These are phyloP conservation scores for Anableps anableps DNA, from an alignment of 2,797 vertebrate genomes.

Conservation along the genomic window DNA sequence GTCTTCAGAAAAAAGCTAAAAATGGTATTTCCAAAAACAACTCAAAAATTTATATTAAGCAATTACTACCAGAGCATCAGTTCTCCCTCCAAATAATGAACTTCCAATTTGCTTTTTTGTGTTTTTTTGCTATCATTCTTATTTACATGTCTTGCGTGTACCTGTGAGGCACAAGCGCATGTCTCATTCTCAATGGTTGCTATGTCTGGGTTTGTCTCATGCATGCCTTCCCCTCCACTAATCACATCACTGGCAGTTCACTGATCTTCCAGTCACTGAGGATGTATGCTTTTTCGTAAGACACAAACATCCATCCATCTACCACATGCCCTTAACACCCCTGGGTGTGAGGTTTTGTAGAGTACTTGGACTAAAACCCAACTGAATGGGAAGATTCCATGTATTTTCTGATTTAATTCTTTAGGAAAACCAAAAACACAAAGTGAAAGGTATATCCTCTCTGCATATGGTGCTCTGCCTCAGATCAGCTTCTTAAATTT, in stretches of 20 bases:
- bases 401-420: not conserved
- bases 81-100: not conserved
- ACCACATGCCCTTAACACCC: constrained; percentile 16
- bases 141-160: constrained; percentile 47
- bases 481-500: not conserved
- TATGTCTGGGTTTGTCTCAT: constrained; percentile 63
- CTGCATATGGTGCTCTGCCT: not conserved
- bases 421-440: not conserved
- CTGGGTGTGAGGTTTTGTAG: not conserved
- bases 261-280: constrained; percentile 48
- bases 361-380: constrained; percentile 6
- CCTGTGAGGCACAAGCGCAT: constrained; percentile 52
- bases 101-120: constrained; percentile 42
- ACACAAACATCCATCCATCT: constrained; percentile 21
- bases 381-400: not conserved
- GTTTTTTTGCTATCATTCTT: constrained; percentile 69
- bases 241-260: constrained; percentile 52
- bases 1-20: not conserved
- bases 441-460: not conserved
- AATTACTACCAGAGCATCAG: not conserved
- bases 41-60: not conserved
- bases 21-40: not conserved
- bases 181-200: constrained; percentile 61
- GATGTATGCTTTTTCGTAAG: constrained; percentile 60
- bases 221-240: constrained; percentile 54